Evolutionary conservation across 2,888 invertebrate genomes (phyloP), one percentile per base, ranked within the genome.

Genomic region (Amblyjoppa proteus): DNA sequence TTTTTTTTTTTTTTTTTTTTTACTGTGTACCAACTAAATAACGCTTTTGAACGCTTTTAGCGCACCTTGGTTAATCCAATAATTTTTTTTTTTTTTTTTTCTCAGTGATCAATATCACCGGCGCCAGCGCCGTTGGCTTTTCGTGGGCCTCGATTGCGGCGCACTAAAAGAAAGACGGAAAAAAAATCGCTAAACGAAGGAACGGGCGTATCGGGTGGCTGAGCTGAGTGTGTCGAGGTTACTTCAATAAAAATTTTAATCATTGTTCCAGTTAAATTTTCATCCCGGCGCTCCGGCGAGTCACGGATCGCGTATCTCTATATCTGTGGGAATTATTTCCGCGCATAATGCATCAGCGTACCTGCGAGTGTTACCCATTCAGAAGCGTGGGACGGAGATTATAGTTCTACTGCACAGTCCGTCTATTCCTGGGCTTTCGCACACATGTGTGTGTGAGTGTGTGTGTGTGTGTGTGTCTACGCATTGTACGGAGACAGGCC

Each of bases 351-450:
- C 66, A 16, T 61, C 53, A 49, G 78, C 64, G 70, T 81, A 79
- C 61, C 81, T 71, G 66, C 77, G 79, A 70, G n/a, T 83, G 79
- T 83, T 71, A 58, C 53, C 73, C 79, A 80, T 83, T 85, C 79
- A 73, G 79, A 80, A 80, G 82, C 85, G 85, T 85, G 85, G 76
- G 85, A 85, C 79, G 83, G 58, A 83, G 31, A 83, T 76, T 45
- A 80, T 75, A 68, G 68, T 85, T 68, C 41, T 61, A 51, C 34
- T 53, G 25, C 20, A 51, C 64, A 51, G 38, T 66, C 51, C n/a
- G 61, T 64, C 49, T 75, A 56, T 73, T 76, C 68, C 25, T 73
- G 75, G 13, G 16, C 28, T 28, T n/a, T 25, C 45, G 45, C 34
- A 28, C 20, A 20, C 20, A 20, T 20, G 20, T 20, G 20, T 20